Conservation (phyloP, 92 coral and sea anemone genomes). For the Parazoanthus atlanticus region DNA sequence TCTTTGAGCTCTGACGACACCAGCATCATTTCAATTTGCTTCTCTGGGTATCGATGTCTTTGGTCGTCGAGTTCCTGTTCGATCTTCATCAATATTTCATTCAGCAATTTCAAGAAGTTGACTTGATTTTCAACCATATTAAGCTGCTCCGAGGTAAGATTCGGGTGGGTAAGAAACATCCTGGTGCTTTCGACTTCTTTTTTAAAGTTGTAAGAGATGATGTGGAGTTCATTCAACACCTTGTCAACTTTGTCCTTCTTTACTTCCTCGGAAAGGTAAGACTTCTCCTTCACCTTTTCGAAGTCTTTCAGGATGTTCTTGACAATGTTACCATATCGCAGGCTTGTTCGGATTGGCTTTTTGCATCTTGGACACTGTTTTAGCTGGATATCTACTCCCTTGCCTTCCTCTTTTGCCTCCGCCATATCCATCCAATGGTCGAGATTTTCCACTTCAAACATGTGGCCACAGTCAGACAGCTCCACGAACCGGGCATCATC, state of each 20-base stretch:
- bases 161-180: background rate
- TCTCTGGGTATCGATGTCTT: background rate
- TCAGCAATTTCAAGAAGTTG: slow-evolving; percentile 65
- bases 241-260: background rate
- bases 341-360: slow-evolving; percentile 80
- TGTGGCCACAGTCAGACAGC: slow-evolving; percentile 88
- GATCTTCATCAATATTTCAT: slow-evolving; percentile 4
- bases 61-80: background rate
- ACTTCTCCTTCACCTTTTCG: slow-evolving; percentile 64
- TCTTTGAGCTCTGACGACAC: background rate
- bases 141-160: slow-evolving; percentile 61
- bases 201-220: slow-evolving; percentile 14
- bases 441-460: slow-evolving; percentile 80
- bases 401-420: slow-evolving; percentile 47
- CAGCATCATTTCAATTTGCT: background rate
- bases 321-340: slow-evolving; percentile 89
- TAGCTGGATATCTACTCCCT: slow-evolving; percentile 62
- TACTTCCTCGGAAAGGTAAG: slow-evolving; percentile 25
- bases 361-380: slow-evolving; percentile 85
- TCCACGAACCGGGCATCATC: slow-evolving; percentile 83
- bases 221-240: background rate
- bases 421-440: slow-evolving; percentile 84
- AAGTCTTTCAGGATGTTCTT: slow-evolving; percentile 83
- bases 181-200: background rate
- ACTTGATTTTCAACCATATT: slow-evolving; percentile 80